Evolutionary conservation across 2,113 vertebrate genomes (phyloP).

Genomic region (Rhinogobius similis): DNA sequence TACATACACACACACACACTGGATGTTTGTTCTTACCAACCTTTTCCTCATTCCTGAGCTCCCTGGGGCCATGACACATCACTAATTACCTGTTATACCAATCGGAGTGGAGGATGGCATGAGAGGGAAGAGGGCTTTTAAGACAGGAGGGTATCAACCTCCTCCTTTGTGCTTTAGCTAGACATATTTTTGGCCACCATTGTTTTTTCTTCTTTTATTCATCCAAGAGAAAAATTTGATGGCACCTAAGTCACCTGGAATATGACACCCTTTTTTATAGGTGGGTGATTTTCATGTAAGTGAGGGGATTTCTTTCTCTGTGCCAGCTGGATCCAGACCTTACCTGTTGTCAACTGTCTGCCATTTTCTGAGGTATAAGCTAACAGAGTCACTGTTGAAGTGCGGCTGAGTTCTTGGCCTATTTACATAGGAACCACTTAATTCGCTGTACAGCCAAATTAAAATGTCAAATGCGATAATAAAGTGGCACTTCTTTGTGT

Average conservation of each 20-base stretch:
- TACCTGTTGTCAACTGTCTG: conserved; percentile 28
- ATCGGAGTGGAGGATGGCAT: conserved; percentile 82
- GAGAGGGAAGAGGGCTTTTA: conserved; percentile 84
- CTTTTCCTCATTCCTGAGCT: conserved; percentile 84
- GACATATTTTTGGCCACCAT: conserved; percentile 50
- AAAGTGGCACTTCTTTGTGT: neutral
- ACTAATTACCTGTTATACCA: conserved; percentile 93
- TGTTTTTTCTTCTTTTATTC: conserved; percentile 34
- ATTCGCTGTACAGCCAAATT: neutral
- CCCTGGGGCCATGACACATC: conserved; percentile 85
- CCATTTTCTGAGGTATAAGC: conserved; percentile 36
- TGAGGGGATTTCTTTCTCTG: conserved; percentile 47
- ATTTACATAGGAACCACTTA: conserved; percentile 2
- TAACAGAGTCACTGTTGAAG: conserved; percentile 7
- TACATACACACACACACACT: conserved; percentile 57
- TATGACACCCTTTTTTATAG: conserved; percentile 64
- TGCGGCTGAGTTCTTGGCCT: neutral
- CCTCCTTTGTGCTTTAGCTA: conserved; percentile 35
- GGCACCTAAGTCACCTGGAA: conserved; percentile 51
- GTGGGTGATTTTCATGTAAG: conserved; percentile 53
- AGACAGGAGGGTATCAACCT: conserved; percentile 72
- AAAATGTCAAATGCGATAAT: conserved; percentile 1
- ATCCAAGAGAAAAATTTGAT: conserved; percentile 34
- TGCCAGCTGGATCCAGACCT: conserved; percentile 28
- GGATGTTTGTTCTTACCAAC: conserved; percentile 71